These are phyloP conservation scores for Sus cebifrons DNA, from an alignment of 2,797 vertebrate genomes.

Conservation along the genomic window DNA sequence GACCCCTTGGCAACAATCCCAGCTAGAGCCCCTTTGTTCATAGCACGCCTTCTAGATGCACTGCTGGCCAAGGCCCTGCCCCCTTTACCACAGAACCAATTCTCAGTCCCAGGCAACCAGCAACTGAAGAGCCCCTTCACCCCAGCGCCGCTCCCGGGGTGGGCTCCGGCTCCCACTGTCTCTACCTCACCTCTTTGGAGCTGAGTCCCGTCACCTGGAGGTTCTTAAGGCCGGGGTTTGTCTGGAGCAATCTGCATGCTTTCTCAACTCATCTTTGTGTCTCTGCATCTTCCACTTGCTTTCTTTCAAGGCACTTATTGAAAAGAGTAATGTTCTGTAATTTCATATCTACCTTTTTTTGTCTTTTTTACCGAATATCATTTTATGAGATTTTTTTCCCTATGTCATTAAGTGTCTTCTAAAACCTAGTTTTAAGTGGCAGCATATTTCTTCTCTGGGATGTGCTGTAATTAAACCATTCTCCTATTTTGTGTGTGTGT, in stretches of 20 bases:
- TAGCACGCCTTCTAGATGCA: neutral
- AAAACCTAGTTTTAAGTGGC: neutral
- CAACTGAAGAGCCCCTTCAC: neutral
- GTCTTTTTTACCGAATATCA: neutral
- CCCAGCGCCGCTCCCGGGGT: neutral
- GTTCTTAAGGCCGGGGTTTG: neutral
- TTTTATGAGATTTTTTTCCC: neutral
- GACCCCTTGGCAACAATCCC: too few relatives aligned
- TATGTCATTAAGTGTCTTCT: neutral
- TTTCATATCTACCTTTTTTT: neutral
- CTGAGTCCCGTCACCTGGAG: neutral
- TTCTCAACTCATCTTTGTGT: neutral
- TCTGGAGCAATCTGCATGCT: too few relatives aligned
- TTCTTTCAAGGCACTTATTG: neutral
- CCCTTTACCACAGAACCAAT: neutral
- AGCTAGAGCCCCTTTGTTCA: neutral
- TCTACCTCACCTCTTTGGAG: neutral
- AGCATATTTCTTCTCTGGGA: neutral
- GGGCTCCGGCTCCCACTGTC: fast-evolving
- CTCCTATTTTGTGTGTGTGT: neutral
- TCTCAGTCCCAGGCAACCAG: neutral
- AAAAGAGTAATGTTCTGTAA: neutral
- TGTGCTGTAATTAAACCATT: neutral
- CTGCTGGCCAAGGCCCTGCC: neutral
- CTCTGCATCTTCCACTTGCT: neutral